phyloP scores from a whole-genome alignment of 2,888 invertebrate species.

The Hydrotaea cyrtoneurina region DNA sequence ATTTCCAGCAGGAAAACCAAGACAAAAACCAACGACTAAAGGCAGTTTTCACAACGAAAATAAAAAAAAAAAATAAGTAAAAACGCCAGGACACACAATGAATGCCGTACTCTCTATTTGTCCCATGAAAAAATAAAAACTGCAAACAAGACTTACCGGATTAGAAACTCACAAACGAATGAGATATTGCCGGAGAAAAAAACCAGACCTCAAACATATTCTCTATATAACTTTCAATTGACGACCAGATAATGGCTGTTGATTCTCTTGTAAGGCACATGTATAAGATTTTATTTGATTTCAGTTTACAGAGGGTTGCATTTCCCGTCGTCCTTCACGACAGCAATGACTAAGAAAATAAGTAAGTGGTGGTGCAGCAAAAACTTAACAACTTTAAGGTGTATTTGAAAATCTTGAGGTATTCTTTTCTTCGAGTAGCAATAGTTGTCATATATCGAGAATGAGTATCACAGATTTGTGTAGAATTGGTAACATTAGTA shows the following conservation, averaged over 20 bases:
- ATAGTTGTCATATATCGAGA: too few relatives aligned
- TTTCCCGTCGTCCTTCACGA: background rate
- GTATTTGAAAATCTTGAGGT: too few relatives aligned
- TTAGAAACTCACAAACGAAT: slow-evolving; percentile 39
- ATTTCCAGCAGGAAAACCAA: background rate
- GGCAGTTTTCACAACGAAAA: slow-evolving; percentile 60
- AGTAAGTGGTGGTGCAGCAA: slow-evolving; percentile 56
- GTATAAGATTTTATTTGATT: slow-evolving; percentile 46
- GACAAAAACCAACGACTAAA: slow-evolving; percentile 48
- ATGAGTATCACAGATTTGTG: too few relatives aligned
- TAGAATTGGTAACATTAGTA: too few relatives aligned
- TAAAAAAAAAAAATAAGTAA: background rate
- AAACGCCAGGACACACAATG: background rate
- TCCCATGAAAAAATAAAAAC: too few relatives aligned
- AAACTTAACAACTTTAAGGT: too few relatives aligned
- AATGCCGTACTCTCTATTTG: background rate
- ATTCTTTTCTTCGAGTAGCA: too few relatives aligned
- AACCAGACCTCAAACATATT: background rate
- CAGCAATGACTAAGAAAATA: slow-evolving; percentile 61
- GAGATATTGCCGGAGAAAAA: background rate
- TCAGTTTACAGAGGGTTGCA: background rate
- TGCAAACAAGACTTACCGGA: slow-evolving; percentile 54
- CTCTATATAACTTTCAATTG: slow-evolving; percentile 55
- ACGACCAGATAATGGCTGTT: slow-evolving; percentile 64
- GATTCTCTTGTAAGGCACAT: slow-evolving; percentile 64